Conservation (phyloP, 2,113 vertebrate species). For the Eulacestoma nigropectus region DNA sequence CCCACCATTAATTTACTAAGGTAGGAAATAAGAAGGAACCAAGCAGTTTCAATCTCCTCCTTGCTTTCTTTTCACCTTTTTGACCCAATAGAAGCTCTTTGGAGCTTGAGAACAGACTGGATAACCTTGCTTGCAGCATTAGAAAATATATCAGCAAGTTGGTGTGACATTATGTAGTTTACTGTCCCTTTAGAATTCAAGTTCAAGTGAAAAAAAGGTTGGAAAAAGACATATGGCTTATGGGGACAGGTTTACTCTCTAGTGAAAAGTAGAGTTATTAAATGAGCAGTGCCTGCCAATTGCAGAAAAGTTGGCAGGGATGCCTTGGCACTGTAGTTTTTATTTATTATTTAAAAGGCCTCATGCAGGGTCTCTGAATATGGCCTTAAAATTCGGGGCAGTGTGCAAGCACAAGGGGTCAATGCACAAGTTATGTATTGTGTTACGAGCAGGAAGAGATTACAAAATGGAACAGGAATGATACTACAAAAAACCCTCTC, state of each 20-base stretch:
- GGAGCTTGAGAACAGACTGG: background rate
- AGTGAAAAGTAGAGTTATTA: constrained; percentile 44
- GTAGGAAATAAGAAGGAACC: background rate
- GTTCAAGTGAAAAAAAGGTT: constrained; percentile 35
- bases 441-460: background rate
- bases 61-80: background rate
- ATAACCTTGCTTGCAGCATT: constrained; percentile 41
- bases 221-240: constrained; percentile 44
- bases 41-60: background rate
- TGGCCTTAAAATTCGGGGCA: background rate
- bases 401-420: background rate
- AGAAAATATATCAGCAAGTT: constrained; percentile 15
- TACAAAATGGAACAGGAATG: background rate
- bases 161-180: background rate
- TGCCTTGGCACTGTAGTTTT: background rate
- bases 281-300: constrained; percentile 26
- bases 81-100: background rate
- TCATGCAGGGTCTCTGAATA: background rate
- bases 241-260: constrained; percentile 40
- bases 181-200: constrained; percentile 37
- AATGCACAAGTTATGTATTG: background rate
- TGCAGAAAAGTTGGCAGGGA: background rate
- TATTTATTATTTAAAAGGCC: constrained; percentile 26
- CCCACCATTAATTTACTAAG: background rate
- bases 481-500: background rate